Evolutionary conservation across 2,113 vertebrate species (phyloP), one percentile per base, ranked within the genome.

Genomic region (Oncorhynchus clarkii): DNA sequence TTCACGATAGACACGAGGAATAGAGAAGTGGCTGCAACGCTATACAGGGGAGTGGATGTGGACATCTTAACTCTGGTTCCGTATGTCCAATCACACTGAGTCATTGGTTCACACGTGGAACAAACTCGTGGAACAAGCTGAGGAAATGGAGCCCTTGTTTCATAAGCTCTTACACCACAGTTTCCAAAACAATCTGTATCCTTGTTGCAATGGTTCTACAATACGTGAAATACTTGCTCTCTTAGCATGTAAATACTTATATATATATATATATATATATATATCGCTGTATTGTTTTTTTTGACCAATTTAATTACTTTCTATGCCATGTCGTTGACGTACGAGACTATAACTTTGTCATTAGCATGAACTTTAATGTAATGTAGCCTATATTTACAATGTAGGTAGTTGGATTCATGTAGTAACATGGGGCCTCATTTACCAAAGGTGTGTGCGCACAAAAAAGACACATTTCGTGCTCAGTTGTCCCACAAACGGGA

Each of bases 11-110:
- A 54, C 51, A 16, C 7, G 34, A 49, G 45, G 27, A 87, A 85
- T 24, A 71, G 75, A 75, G 82, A 87, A 84, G 75, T 81, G 68
- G 68, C 70, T 48, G 73, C 26, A 16, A 71, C 70, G 76, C 81
- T 16, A 12, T 70, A 76, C 80, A 20, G 24, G 4, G 24, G 51
- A 57, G n/a, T 7, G 57, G 71, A 70, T 27, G 67, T 78, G 12
- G 51, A 54, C 16, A 18, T 54, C 39, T 74, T 64, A 0, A 0
- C 14, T 18, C 5, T 20, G 67, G 45, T 78, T 82, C 14, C 16
- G 3, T 54, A 54, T 2, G 51, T 78, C 59, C 5, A 39, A 39
- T 67, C 49, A 12, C 6, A 22, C 4, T 18, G 16, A 54, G 39
- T 45, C 51, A 18, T 54, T 54, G 51, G 51, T 14, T 54, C 49